Percentiles rank a stretch among this genome's conserved stretches.
Evolutionary conservation across 1,140 invertebrate species (phyloP).

Genomic region (Drosophila tani): DNA sequence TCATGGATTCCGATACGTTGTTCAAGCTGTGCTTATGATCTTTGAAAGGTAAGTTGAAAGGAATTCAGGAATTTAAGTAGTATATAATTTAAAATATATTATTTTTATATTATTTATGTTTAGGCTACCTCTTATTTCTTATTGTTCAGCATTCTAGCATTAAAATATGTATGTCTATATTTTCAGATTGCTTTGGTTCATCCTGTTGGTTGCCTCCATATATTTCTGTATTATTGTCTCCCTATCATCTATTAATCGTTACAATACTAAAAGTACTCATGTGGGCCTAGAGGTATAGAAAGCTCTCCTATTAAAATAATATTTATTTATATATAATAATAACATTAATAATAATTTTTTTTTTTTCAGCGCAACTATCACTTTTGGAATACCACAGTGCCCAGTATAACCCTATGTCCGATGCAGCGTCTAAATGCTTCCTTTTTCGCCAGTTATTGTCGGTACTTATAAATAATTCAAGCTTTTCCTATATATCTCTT

Average conservation of each 20-base stretch:
- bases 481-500: slow-evolving; percentile 1
- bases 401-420: slow-evolving; percentile 86
- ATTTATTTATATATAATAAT: slow-evolving; percentile 86
- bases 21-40: slow-evolving; percentile 38
- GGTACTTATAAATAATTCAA: slow-evolving; percentile 63
- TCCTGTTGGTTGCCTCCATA: slow-evolving; percentile 57
- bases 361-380: slow-evolving; percentile 86
- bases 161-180: background rate
- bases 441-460: slow-evolving; percentile 84
- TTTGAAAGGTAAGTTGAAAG: slow-evolving; percentile 60
- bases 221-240: slow-evolving; percentile 64
- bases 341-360: background rate
- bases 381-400: slow-evolving; percentile 89
- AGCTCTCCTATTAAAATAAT: slow-evolving; percentile 54
- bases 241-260: slow-evolving; percentile 71
- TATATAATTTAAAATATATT: background rate
- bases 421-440: slow-evolving; percentile 84
- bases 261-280: slow-evolving; percentile 85
- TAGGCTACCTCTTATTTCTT: too few species aligned
- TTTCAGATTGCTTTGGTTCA: slow-evolving; percentile 70
- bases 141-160: too few species aligned
- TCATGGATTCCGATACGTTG: slow-evolving; percentile 70
- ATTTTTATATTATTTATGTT: too few species aligned
- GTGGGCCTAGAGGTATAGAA: slow-evolving; percentile 87
- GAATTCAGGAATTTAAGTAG: background rate